Evolutionary conservation across 2,113 vertebrate genomes (phyloP), one percentile per base, ranked within the genome.

Genomic region (Glareola pratincola): DNA sequence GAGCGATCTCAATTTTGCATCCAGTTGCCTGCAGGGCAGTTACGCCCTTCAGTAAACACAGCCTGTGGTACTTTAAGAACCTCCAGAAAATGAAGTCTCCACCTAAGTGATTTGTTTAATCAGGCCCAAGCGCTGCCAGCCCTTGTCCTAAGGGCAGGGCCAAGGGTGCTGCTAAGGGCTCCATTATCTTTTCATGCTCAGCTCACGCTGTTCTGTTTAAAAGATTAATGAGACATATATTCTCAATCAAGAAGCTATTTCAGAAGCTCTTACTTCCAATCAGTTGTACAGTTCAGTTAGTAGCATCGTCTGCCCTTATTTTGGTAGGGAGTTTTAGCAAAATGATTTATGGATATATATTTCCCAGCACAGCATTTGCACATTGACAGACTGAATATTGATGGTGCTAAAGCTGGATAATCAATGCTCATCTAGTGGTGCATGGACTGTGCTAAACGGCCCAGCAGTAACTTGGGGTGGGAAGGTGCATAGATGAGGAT

Each of bases 211-310:
- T 34, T 95, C 45, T 91, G 16, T 92, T 95, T 95, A 76, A 96
- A 97, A 97, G 85, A 94, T 97, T 95, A 92, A 97, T 94, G 88
- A 91, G 90, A 96, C 69, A 93, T 15, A 89, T 30, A 87, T 76
- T 73, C 76, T 92, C 92, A 85, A 82, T 85, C 64, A 79, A 89
- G 73, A 93, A 96, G 53, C 69, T 76, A 59, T 95, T 96, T 96
- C 92, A 94, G 80, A 87, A 91, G 75, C 48, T 89, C 83, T 94
- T 89, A 51, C 53, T 96, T 89, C 76, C 93, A 91, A 39, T 85
- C 8, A 1, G 71, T 71, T 81, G 90, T 84, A 41, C 60, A 83
- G 75, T 73, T 80, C 82, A 56, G 78, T 89, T 77, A 86, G 72
- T 56, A 96, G 43, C 54, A 88, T 64, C 66, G 79, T 89, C 47